Conservation (phyloP, 2,888 invertebrate genomes). For the Pollenia griseotomentosa region DNA sequence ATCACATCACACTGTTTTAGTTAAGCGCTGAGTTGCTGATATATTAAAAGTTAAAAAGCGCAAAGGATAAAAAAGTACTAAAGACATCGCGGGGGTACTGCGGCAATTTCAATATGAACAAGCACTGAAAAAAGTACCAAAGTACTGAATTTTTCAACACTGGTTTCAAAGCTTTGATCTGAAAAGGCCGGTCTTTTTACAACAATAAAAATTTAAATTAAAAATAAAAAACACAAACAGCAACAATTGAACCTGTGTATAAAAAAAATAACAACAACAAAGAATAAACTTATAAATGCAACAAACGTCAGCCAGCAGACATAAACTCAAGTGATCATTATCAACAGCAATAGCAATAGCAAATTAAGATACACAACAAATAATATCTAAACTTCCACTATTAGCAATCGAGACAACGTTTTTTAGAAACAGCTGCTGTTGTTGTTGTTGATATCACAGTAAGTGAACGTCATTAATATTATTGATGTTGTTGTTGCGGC, state of each 20-base stretch:
- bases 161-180: constrained; percentile 24
- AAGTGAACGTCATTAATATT: constrained; percentile 14
- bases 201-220: background rate
- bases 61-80: too few relatives aligned
- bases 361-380: background rate
- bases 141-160: too few relatives aligned
- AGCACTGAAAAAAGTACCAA: too few relatives aligned
- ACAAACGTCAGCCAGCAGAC: constrained; percentile 27
- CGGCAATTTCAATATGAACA: too few relatives aligned
- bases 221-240: background rate
- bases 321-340: constrained; percentile 22
- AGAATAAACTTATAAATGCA: constrained; percentile 31
- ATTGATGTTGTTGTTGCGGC: background rate
- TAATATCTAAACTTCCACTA: constrained; percentile 18
- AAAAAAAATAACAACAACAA: background rate
- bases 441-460: background rate
- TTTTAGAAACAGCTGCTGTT: background rate
- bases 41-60: too few relatives aligned
- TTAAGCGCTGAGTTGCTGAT: too few relatives aligned
- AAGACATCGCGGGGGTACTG: too few relatives aligned
- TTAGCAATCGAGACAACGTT: background rate
- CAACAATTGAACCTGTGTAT: background rate
- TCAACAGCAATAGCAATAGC: constrained; percentile 2
- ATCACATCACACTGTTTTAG: too few relatives aligned
- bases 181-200: constrained; percentile 24